Evolutionary conservation across 92 coral and sea anemone species (phyloP), one percentile per base, ranked within the genome.

Genomic region (Porites divaricata): DNA sequence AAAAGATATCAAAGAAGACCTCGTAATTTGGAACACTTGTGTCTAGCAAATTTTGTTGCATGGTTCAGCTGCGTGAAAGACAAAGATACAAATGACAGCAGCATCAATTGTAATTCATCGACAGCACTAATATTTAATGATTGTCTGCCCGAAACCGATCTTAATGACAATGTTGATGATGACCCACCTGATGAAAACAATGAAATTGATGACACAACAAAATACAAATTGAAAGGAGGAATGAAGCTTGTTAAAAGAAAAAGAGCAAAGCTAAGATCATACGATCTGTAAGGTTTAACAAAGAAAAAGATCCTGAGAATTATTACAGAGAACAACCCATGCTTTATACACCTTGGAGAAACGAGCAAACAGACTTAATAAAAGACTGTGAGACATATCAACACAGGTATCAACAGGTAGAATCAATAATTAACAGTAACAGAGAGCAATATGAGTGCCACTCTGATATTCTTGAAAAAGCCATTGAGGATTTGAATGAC

Each of bases 1-100:
- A 85, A 89, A 59, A 64, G 92, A 2, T 89, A 89, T 78, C 90
- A 85, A 49, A 89, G 92, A 70, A 19, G 90, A 79, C 92, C 90
- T 14, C 62, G 70, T 9, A 8, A 72, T 24, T 63, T 82, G 20
- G 88, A 87, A 65, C 45, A 82, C 14, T 4, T 87, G 11, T 87
- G 91, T 66, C 67, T 87, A 51, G 91, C 91, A 75, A 88, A 89
- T 73, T 89, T 89, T 89, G 86, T 61, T 79, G 89, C 87, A 9
- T 89, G 81, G 92, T 89, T 28, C 24, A 78, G 79, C 61, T 89
- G 90, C 20, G 86, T 87, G 19, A 80, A 56, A 7, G 56, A 45
- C 51, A 28, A 68, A 59, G 17, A 66, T 14, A 24, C 59, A 22
- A 52, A 77, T 52, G 23, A 65, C 22, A 41, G 22, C 21, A 35